These are phyloP conservation scores for Rhogogaster chlorosoma DNA, from an alignment of 2,888 invertebrate species.

Conservation along the genomic window DNA sequence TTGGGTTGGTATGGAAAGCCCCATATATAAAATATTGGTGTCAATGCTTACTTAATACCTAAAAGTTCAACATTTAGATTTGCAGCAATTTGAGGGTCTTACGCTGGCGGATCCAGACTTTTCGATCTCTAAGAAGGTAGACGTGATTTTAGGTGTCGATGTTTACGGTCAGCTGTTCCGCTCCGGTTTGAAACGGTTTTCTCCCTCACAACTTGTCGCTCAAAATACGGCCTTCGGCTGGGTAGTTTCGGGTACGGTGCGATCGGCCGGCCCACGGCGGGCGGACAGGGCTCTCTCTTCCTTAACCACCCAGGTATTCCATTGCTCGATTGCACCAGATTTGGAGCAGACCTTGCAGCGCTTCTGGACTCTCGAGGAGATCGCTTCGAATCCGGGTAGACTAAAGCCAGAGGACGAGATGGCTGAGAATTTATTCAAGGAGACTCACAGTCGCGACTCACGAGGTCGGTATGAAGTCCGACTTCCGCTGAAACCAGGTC, in stretches of 20 bases:
- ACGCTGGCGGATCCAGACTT: neutral
- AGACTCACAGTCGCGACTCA: neutral
- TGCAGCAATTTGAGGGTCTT: neutral
- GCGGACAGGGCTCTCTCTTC: constrained; percentile 34
- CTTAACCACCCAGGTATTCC: neutral
- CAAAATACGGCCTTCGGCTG: constrained; percentile 55
- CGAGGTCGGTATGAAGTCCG: constrained; percentile 42
- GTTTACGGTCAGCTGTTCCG: constrained; percentile 53
- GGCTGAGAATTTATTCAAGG: constrained; percentile 31
- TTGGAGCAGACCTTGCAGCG: constrained; percentile 35
- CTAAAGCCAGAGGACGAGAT: constrained; percentile 39
- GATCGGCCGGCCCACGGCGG: constrained; percentile 3
- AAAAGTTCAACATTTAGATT: too few relatives aligned
- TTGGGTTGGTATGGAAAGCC: too few relatives aligned
- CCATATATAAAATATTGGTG: too few relatives aligned
- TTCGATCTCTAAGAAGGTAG: constrained; percentile 27
- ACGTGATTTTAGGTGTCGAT: constrained; percentile 53
- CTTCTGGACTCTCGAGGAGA: constrained; percentile 50
- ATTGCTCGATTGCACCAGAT: neutral
- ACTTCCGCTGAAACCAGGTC: constrained; percentile 2
- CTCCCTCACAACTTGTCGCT: constrained; percentile 37
- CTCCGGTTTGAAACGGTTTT: constrained; percentile 36
- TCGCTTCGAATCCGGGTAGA: constrained; percentile 24
- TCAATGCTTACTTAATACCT: too few relatives aligned
- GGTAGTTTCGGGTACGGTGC: constrained; percentile 50